Conservation (phyloP, 1,140 invertebrate species). For the Solen grandis region DNA sequence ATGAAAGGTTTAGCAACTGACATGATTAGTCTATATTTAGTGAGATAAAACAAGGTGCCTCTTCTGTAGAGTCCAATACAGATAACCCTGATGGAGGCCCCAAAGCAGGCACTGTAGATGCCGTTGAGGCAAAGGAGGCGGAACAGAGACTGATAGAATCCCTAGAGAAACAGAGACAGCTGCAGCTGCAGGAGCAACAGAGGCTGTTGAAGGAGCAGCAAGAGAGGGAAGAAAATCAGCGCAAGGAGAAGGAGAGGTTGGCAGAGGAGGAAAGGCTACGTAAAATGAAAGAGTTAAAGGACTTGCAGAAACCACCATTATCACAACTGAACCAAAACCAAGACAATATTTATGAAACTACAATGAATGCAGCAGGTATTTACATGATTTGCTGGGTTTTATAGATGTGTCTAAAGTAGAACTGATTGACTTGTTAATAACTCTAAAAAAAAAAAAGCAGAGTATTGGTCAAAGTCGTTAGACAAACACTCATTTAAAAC, state of each 20-base stretch:
- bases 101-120: not conserved
- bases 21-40: too few species aligned
- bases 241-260: conserved; percentile 26
- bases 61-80: too few species aligned
- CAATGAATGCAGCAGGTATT: conserved; percentile 44
- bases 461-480: too few species aligned
- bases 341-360: conserved; percentile 47
- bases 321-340: conserved; percentile 16
- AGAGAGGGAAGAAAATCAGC: conserved; percentile 12
- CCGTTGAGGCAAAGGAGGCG: not conserved
- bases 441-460: too few species aligned
- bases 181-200: conserved; percentile 15
- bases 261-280: conserved; percentile 38
- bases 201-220: not conserved
- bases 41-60: too few species aligned
- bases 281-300: conserved; percentile 12
- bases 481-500: too few species aligned
- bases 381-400: too few species aligned
- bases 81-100: not conserved
- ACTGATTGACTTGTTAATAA: too few species aligned
- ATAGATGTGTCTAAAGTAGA: too few species aligned
- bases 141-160: conserved; percentile 42
- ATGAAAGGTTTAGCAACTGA: too few species aligned
- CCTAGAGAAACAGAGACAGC: conserved; percentile 40
- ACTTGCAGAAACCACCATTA: conserved; percentile 27